Evolutionary conservation across 1,140 invertebrate genomes (phyloP).

Genomic region (Ruditapes philippinarum): DNA sequence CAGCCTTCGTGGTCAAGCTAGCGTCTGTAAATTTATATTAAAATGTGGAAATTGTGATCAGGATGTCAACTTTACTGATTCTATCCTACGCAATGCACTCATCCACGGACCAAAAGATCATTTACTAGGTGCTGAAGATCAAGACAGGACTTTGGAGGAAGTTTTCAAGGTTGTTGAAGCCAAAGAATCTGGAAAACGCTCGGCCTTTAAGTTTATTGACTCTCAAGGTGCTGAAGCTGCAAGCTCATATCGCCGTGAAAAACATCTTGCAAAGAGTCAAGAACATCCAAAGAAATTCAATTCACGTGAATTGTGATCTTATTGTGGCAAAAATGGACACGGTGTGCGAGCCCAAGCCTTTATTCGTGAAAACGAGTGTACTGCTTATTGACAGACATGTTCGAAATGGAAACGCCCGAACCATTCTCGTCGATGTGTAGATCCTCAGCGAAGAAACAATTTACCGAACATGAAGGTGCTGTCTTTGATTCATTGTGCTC

Average conservation of each 20-base stretch:
- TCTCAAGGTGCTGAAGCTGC: neutral
- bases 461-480: neutral
- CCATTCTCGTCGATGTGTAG: neutral
- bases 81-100: no score
- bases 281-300: constrained; percentile 45
- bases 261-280: constrained; percentile 41
- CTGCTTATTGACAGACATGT: no score
- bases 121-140: no score
- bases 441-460: neutral
- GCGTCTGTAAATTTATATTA: constrained; percentile 55
- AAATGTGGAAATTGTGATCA: no score
- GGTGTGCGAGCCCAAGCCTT: no score
- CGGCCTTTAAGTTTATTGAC: constrained; percentile 6
- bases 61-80: no score
- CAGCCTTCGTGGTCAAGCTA: constrained; percentile 23
- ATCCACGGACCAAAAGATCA: no score
- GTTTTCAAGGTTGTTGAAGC: constrained; percentile 4
- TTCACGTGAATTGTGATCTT: neutral
- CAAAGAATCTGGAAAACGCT: constrained; percentile 25
- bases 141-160: constrained; percentile 58
- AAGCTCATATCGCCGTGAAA: constrained; percentile 43
- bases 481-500: no score
- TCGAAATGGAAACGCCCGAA: neutral
- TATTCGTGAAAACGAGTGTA: no score
- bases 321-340: no score